Evolutionary conservation across 2,888 invertebrate genomes (phyloP).

Genomic region (Papilio demoleus): DNA sequence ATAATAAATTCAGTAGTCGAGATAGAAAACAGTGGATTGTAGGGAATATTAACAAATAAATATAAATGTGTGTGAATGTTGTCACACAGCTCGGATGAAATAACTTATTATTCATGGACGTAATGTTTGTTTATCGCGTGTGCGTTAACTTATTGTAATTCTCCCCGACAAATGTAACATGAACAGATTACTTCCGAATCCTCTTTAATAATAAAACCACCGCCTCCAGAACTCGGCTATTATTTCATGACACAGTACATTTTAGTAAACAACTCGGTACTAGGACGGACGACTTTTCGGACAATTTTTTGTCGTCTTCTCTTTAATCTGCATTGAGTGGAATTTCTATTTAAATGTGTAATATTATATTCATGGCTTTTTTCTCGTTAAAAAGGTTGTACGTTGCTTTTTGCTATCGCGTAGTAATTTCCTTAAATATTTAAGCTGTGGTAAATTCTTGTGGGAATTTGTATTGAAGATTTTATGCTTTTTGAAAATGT

Average conservation of each 20-base stretch:
- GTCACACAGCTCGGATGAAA: neutral
- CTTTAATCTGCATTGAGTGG: slow-evolving; percentile 3
- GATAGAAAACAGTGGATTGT: neutral
- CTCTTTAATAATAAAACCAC: neutral
- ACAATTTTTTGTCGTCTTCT: neutral
- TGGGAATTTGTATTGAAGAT: neutral
- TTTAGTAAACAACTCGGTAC: neutral
- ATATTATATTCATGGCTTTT: neutral
- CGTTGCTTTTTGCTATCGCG: neutral
- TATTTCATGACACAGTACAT: neutral
- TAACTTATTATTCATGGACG: slow-evolving; percentile 17
- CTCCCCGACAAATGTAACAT: neutral
- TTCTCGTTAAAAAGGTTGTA: neutral
- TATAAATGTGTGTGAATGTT: neutral
- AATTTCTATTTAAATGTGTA: slow-evolving; percentile 7
- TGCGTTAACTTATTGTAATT: neutral
- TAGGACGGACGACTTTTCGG: neutral
- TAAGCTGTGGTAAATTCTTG: too few relatives aligned
- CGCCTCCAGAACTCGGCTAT: neutral
- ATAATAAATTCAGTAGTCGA: neutral
- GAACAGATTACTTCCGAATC: neutral
- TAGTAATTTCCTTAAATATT: neutral
- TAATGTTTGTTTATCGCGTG: neutral
- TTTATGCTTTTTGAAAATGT: neutral
- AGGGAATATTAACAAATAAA: neutral